phyloP scores from a whole-genome alignment of 2,797 vertebrate species.

The Coregonus ussuriensis region DNA sequence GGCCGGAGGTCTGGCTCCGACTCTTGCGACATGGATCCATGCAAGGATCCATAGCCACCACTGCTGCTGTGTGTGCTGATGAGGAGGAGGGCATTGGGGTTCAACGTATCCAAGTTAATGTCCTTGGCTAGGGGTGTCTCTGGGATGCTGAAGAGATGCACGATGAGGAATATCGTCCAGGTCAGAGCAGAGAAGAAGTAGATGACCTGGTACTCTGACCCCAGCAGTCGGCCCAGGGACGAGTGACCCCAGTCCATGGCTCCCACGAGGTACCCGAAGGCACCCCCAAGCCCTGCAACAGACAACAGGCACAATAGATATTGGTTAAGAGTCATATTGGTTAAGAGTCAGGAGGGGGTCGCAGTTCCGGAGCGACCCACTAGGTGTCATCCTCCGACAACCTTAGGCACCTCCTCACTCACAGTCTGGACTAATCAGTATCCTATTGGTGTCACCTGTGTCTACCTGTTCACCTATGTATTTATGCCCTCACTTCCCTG shows the following conservation, averaged over 20 bases:
- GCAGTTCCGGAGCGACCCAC: no score
- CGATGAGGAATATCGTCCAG: slow-evolving; percentile 80
- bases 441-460: no score
- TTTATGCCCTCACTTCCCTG: no score
- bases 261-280: slow-evolving; percentile 89
- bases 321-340: no score
- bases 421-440: no score
- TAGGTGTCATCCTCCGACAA: no score
- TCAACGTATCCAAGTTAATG: neutral
- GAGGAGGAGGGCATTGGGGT: slow-evolving; percentile 55
- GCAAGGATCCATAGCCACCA: slow-evolving; percentile 74
- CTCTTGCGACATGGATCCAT: neutral
- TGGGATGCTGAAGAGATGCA: slow-evolving; percentile 93
- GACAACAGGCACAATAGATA: slow-evolving; percentile 11
- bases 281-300: slow-evolving; percentile 88
- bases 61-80: slow-evolving; percentile 56
- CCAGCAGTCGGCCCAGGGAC: slow-evolving; percentile 78
- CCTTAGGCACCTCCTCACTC: no score
- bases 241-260: slow-evolving; percentile 93
- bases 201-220: slow-evolving; percentile 95
- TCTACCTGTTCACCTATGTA: no score
- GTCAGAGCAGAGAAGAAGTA: slow-evolving; percentile 87
- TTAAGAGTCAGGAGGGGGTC: no score
- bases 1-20: slow-evolving; percentile 56
- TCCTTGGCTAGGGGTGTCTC: slow-evolving; percentile 79